These are phyloP conservation scores for Crotalus horridus DNA, from an alignment of 2,113 vertebrate genomes.

Conservation along the genomic window DNA sequence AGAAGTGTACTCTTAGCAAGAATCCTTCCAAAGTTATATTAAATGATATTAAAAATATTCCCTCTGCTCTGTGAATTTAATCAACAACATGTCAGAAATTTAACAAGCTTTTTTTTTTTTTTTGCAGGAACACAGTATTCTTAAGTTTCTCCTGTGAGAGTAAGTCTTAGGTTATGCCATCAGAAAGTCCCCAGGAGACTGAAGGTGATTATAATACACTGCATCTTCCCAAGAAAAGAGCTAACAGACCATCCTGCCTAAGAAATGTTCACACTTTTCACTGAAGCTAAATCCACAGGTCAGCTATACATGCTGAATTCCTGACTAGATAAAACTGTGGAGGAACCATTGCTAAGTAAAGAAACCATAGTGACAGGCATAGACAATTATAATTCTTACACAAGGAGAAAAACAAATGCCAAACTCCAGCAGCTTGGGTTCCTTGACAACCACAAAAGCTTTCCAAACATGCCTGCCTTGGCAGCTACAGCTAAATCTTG, in stretches of 20 bases:
- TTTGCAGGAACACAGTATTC: neutral
- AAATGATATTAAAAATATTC: neutral
- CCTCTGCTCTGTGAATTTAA: neutral
- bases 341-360: neutral
- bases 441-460: conserved; percentile 71
- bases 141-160: neutral
- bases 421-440: conserved; percentile 7
- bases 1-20: neutral
- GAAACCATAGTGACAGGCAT: neutral
- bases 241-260: neutral
- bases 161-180: neutral
- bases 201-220: neutral
- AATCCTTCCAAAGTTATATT: neutral
- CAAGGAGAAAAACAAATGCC: neutral
- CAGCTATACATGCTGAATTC: neutral
- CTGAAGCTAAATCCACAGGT: neutral
- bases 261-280: neutral
- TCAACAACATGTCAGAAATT: neutral
- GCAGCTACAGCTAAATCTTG: neutral
- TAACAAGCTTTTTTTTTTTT: neutral
- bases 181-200: neutral
- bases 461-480: conserved; percentile 28
- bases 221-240: neutral
- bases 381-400: neutral
- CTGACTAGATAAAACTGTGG: neutral